phyloP scores from a whole-genome alignment of 2,888 invertebrate species.

The Nymphalis urticae region DNA sequence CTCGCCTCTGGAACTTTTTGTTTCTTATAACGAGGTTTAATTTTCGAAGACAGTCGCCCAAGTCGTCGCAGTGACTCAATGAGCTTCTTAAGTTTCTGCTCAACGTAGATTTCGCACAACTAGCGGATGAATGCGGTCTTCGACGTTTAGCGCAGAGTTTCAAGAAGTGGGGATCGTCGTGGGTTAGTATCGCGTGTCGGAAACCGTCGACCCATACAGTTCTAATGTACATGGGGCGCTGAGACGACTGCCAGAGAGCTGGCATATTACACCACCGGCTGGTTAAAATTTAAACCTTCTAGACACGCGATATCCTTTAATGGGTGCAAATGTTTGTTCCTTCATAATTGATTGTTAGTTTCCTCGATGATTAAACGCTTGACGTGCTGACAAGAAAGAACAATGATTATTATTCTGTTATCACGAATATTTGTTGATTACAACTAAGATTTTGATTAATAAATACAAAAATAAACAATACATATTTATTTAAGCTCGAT shows the following conservation, averaged over 20 bases:
- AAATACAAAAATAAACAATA: too few species aligned
- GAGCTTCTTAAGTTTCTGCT: slow-evolving; percentile 46
- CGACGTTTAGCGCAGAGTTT: slow-evolving; percentile 54
- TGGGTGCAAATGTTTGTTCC: slow-evolving; percentile 50
- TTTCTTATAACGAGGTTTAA: slow-evolving; percentile 64
- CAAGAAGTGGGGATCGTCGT: slow-evolving; percentile 81
- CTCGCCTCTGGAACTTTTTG: slow-evolving; percentile 49
- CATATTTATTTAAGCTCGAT: too few species aligned
- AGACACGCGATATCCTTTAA: slow-evolving; percentile 58
- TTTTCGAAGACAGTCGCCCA: slow-evolving; percentile 55
- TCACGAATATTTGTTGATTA: slow-evolving; percentile 33
- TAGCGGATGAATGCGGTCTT: slow-evolving; percentile 66
- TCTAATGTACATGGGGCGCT: slow-evolving; percentile 82
- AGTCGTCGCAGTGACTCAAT: slow-evolving; percentile 55
- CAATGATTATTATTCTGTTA: slow-evolving; percentile 27
- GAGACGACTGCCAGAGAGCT: slow-evolving; percentile 83
- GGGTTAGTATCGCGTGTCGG: slow-evolving; percentile 85
- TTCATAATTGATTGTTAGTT: slow-evolving; percentile 62
- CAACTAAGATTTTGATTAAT: not conserved
- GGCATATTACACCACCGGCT: slow-evolving; percentile 68
- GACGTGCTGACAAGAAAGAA: slow-evolving; percentile 30
- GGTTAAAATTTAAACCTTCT: slow-evolving; percentile 44
- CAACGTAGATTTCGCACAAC: slow-evolving; percentile 45
- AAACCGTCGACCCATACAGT: slow-evolving; percentile 88
- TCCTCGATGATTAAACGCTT: slow-evolving; percentile 24